Conservation (phyloP, 1,140 invertebrate species). For the Seison nebaliae region DNA sequence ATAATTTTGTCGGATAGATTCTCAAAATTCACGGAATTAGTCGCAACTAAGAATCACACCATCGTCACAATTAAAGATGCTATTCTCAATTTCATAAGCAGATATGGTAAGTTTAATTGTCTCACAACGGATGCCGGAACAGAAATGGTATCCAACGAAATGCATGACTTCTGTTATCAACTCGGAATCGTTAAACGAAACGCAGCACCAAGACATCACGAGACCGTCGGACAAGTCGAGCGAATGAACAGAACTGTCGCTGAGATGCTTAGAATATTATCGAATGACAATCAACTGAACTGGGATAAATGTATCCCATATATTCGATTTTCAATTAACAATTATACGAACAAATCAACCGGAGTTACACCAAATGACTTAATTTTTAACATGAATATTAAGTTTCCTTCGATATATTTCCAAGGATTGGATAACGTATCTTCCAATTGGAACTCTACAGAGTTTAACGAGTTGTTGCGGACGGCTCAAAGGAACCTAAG, state of each 20-base stretch:
- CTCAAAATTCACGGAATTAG: background rate
- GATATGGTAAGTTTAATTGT: background rate
- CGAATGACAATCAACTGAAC: background rate
- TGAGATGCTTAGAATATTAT: background rate
- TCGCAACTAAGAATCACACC: background rate
- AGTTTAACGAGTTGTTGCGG: no score
- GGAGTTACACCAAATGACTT: background rate
- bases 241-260: background rate
- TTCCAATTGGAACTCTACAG: no score
- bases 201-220: background rate
- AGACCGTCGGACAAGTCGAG: conserved; percentile 1
- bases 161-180: background rate
- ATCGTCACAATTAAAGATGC: background rate
- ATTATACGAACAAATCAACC: background rate
- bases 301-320: conserved; percentile 3
- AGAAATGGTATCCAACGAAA: conserved; percentile 3
- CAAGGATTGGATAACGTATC: no score
- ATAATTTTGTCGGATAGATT: background rate
- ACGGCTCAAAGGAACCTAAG: no score
- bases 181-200: background rate
- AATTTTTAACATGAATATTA: background rate
- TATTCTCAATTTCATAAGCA: background rate
- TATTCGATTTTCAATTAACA: conserved; percentile 1
- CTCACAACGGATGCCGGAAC: background rate
- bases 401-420: no score